These are phyloP conservation scores for Clarias macrocephalus DNA, from an alignment of 2,113 vertebrate species.

Conservation along the genomic window DNA sequence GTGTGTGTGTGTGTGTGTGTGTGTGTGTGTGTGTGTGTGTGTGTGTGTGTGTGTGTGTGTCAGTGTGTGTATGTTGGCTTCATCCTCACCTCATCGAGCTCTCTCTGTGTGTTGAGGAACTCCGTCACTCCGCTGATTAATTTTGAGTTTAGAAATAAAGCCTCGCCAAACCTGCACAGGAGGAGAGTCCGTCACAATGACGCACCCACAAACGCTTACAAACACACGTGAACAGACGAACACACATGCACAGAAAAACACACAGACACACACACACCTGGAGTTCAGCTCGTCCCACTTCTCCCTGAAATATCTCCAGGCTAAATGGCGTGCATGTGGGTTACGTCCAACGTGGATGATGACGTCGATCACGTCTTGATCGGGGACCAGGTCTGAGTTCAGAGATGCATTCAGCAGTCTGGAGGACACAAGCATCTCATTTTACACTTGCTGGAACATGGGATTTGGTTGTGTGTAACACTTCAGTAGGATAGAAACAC, in stretches of 20 bases:
- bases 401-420: constrained; percentile 94
- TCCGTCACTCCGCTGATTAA: constrained; percentile 96
- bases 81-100: constrained; percentile 87
- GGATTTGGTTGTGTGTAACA: too few relatives aligned
- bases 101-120: constrained; percentile 90
- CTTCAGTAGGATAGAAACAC: neutral
- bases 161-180: constrained; percentile 88
- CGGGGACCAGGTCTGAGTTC: constrained; percentile 90
- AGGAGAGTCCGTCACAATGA: constrained; percentile 18
- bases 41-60: neutral
- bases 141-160: constrained; percentile 96
- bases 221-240: neutral
- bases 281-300: constrained; percentile 94
- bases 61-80: neutral
- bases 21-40: neutral
- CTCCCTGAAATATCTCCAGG: constrained; percentile 94
- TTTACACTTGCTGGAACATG: neutral
- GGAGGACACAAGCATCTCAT: constrained; percentile 18
- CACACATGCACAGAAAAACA: neutral
- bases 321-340: constrained; percentile 90
- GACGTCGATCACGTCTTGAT: constrained; percentile 96
- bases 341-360: constrained; percentile 94
- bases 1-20: neutral
- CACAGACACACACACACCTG: constrained; percentile 72
- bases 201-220: too few relatives aligned